phyloP scores from a whole-genome alignment of 2,113 vertebrate genomes.

The Todiramphus chloris region DNA sequence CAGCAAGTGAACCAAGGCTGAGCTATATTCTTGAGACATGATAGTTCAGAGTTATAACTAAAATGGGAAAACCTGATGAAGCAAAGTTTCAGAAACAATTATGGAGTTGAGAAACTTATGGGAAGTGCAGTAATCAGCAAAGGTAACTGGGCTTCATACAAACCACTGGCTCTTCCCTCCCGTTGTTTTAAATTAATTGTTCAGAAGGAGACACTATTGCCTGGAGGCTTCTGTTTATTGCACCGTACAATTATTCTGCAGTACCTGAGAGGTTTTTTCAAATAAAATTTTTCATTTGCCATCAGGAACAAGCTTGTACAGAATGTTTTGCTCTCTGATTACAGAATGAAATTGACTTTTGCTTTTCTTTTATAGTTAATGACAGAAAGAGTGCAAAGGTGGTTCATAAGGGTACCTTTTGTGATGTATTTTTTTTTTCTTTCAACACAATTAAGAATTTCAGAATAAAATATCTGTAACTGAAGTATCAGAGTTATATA shows the following conservation, averaged over 20 bases:
- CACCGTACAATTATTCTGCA: not conserved
- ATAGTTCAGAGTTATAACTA: not conserved
- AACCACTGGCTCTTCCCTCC: not conserved
- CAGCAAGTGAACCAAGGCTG: not conserved
- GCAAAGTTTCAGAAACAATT: not conserved
- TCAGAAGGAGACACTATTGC: not conserved
- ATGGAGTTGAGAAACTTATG: not conserved
- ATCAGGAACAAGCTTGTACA: not conserved
- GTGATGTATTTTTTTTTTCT: not conserved
- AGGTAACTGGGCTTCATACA: not conserved
- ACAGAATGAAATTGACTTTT: not conserved
- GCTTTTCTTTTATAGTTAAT: not conserved
- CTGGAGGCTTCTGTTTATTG: not conserved
- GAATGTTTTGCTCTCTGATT: not conserved
- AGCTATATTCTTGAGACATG: not conserved
- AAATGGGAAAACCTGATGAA: not conserved
- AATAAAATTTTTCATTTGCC: conserved; percentile 3
- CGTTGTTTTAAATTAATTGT: not conserved
- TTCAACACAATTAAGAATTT: not conserved
- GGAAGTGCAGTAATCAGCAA: not conserved
- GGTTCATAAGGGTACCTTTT: not conserved
- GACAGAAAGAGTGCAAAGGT: not conserved
- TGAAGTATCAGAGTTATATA: not conserved
- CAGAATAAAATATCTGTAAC: not conserved
- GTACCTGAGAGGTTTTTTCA: not conserved